Percentiles rank a stretch among this genome's conserved stretches.
phyloP scores from a whole-genome alignment of 2,113 vertebrate genomes.

The Apodemus sylvaticus region DNA sequence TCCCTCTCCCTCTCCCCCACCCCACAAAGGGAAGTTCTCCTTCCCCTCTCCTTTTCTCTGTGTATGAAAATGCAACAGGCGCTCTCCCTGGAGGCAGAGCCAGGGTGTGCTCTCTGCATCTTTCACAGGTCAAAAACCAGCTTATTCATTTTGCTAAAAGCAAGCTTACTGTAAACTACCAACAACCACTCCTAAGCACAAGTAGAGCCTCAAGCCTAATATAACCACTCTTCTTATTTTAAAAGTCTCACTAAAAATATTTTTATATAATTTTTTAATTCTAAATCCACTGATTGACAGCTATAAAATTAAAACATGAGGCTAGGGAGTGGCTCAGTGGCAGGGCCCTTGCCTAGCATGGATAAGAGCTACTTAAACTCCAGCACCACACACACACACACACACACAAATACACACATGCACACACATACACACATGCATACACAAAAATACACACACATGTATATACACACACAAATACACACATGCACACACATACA shows the following conservation, averaged over 20 bases:
- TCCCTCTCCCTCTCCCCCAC: neutral
- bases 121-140: constrained; percentile 55
- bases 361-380: neutral
- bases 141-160: constrained; percentile 44
- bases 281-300: constrained; percentile 5
- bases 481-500: neutral
- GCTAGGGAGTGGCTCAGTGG: neutral
- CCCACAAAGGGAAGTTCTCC: neutral
- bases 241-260: neutral
- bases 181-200: constrained; percentile 32
- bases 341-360: neutral
- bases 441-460: neutral
- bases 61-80: neutral
- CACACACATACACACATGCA: neutral
- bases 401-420: neutral
- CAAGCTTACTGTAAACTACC: constrained; percentile 32
- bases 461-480: neutral
- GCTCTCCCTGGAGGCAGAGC: neutral
- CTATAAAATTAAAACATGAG: constrained; percentile 37
- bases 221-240: neutral
- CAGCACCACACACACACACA: neutral
- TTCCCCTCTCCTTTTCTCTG: neutral
- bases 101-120: neutral
- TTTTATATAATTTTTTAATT: constrained; percentile 43
- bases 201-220: constrained; percentile 3